phyloP scores from a whole-genome alignment of 1,140 invertebrate species.

The Hydropsyche tenuis region DNA sequence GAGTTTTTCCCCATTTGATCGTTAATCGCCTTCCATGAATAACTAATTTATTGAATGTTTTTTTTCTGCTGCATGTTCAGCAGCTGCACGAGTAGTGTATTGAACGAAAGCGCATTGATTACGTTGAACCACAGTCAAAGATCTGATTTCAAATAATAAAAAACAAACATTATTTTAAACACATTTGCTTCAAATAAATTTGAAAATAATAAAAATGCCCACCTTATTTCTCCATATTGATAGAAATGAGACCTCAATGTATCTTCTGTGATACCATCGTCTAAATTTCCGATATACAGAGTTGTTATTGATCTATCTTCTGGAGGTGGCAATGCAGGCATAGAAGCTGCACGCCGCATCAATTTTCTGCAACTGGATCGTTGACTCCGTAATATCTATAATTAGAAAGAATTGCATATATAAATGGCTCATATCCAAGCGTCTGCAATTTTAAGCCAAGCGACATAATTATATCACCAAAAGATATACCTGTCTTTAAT shows the following conservation, averaged over 20 bases:
- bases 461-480: too few relatives aligned
- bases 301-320: slow-evolving; percentile 97
- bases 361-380: slow-evolving; percentile 98
- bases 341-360: slow-evolving; percentile 88
- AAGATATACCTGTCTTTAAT: slow-evolving; percentile 83
- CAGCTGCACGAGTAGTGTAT: slow-evolving; percentile 87
- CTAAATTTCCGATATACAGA: slow-evolving; percentile 93
- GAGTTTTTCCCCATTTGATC: slow-evolving; percentile 96
- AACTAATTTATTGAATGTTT: slow-evolving; percentile 95
- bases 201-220: slow-evolving; percentile 5
- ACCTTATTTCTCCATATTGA: slow-evolving; percentile 98
- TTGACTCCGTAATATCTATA: slow-evolving; percentile 93
- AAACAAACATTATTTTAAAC: too few relatives aligned
- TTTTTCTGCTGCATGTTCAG: slow-evolving; percentile 94
- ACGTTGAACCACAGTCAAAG: slow-evolving; percentile 87
- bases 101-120: slow-evolving; percentile 99
- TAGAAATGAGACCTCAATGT: slow-evolving; percentile 88
- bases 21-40: slow-evolving; percentile 85
- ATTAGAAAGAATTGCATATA: background rate
- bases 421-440: background rate
- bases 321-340: slow-evolving; percentile 94
- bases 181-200: slow-evolving; percentile 1
- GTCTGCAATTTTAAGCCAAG: too few relatives aligned
- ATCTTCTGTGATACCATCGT: slow-evolving; percentile 87
- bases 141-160: slow-evolving; percentile 54